Percentiles rank a stretch among this genome's conserved stretches.
Conservation (phyloP, 2,113 vertebrate genomes). For the Phalacrocorax brasilianus region DNA sequence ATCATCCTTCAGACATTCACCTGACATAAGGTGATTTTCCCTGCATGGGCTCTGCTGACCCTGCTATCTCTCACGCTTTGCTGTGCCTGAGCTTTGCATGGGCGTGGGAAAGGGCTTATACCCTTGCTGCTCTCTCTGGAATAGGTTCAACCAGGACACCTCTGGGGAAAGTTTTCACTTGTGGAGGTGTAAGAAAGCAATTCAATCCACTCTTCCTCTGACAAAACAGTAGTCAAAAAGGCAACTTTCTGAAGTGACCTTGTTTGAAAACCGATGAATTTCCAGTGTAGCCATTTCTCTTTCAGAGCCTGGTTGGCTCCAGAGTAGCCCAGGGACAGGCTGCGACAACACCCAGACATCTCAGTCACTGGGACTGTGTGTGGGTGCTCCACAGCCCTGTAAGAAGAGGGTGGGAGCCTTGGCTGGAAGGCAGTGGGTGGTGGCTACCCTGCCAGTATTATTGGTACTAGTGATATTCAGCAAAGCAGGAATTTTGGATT, state of each 20-base stretch:
- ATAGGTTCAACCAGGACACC: not conserved
- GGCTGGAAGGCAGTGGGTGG: not conserved
- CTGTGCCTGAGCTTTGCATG: not conserved
- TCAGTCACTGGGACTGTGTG: not conserved
- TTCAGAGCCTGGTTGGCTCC: not conserved
- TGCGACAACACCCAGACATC: not conserved
- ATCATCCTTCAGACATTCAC: not conserved
- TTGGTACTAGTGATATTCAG: not conserved
- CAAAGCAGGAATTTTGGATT: not conserved
- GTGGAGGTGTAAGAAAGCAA: not conserved
- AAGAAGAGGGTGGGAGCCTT: not conserved
- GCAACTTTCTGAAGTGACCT: not conserved
- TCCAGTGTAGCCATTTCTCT: not conserved
- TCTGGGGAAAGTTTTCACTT: not conserved
- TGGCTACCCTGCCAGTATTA: not conserved
- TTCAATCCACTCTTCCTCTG: not conserved
- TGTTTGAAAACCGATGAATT: not conserved
- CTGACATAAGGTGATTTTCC: not conserved
- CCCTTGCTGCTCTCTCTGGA: not conserved
- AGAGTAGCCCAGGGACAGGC: not conserved
- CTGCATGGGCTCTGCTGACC: not conserved
- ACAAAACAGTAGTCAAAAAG: not conserved
- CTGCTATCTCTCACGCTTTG: accelerated
- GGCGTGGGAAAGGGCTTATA: not conserved
- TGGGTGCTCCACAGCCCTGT: not conserved